Conservation (phyloP, 2,888 invertebrate genomes). For the Agrenia bidenticulata region DNA sequence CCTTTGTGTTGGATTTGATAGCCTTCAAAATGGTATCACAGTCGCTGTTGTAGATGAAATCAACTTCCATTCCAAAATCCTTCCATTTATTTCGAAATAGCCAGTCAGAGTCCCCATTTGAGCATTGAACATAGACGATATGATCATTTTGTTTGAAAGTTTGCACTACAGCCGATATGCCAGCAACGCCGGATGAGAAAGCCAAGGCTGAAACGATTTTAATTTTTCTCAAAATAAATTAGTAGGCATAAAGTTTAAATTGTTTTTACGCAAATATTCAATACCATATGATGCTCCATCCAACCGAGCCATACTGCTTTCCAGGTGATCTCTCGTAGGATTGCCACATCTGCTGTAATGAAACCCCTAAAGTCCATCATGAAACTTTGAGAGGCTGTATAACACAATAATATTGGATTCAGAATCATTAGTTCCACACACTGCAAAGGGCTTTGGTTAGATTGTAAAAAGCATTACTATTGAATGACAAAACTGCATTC, state of each 20-base stretch:
- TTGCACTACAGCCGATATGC: constrained; percentile 52
- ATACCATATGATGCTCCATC: constrained; percentile 81
- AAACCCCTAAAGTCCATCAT: constrained; percentile 65
- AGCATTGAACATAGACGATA: constrained; percentile 62
- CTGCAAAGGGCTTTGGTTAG: too few species aligned
- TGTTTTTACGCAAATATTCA: neutral
- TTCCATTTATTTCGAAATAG: constrained; percentile 50
- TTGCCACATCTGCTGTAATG: constrained; percentile 94
- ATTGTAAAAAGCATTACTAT: neutral
- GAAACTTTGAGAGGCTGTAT: too few species aligned
- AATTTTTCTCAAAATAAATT: too few species aligned
- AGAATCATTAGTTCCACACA: too few species aligned
- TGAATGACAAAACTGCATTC: constrained; percentile 9
- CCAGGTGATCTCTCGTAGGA: constrained; percentile 84
- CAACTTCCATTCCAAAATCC: constrained; percentile 47
- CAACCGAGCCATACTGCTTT: constrained; percentile 82
- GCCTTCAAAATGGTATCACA: constrained; percentile 57
- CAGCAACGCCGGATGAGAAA: constrained; percentile 62
- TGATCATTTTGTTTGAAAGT: constrained; percentile 59
- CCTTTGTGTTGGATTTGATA: constrained; percentile 61
- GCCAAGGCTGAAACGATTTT: constrained; percentile 54
- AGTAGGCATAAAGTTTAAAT: too few species aligned
- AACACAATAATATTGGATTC: too few species aligned
- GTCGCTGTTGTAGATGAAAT: constrained; percentile 60
- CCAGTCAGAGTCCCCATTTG: constrained; percentile 63